These are phyloP conservation scores for Phyllostomus discolor DNA, from an alignment of 2,113 vertebrate species.

Conservation along the genomic window DNA sequence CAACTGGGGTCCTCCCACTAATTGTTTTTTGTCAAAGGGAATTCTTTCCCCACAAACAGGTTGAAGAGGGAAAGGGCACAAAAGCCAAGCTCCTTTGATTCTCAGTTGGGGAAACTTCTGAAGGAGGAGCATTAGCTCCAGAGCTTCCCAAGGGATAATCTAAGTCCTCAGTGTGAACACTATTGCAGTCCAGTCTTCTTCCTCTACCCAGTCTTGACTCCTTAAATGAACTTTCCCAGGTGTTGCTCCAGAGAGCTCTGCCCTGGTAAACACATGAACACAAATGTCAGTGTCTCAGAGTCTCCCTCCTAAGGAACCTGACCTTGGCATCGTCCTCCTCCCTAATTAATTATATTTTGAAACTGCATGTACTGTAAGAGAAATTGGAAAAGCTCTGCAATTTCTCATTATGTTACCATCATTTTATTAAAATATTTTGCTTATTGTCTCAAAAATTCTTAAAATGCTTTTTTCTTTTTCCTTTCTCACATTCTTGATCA, in stretches of 20 bases:
- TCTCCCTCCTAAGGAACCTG: not conserved
- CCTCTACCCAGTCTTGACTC: not conserved
- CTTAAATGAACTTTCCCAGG: not conserved
- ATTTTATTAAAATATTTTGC: conserved; percentile 31
- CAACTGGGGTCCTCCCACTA: not conserved
- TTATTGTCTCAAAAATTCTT: conserved; percentile 6
- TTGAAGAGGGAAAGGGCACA: not conserved
- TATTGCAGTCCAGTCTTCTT: not conserved
- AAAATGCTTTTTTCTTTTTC: not conserved
- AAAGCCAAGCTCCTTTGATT: not conserved
- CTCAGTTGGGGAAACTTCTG: not conserved
- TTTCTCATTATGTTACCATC: conserved; percentile 4
- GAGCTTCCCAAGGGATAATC: not conserved
- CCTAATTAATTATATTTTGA: conserved; percentile 37
- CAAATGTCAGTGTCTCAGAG: not conserved
- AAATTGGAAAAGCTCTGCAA: conserved; percentile 14
- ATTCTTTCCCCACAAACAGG: not conserved
- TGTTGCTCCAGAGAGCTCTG: not conserved
- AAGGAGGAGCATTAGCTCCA: not conserved
- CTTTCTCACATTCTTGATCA: not conserved
- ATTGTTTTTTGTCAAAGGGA: not conserved
- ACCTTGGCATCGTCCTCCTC: not conserved
- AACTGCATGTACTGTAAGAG: not conserved
- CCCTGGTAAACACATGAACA: not conserved
- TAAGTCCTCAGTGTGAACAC: not conserved